Conservation (phyloP, 1,140 invertebrate genomes). For the Oryctes rhinoceros region DNA sequence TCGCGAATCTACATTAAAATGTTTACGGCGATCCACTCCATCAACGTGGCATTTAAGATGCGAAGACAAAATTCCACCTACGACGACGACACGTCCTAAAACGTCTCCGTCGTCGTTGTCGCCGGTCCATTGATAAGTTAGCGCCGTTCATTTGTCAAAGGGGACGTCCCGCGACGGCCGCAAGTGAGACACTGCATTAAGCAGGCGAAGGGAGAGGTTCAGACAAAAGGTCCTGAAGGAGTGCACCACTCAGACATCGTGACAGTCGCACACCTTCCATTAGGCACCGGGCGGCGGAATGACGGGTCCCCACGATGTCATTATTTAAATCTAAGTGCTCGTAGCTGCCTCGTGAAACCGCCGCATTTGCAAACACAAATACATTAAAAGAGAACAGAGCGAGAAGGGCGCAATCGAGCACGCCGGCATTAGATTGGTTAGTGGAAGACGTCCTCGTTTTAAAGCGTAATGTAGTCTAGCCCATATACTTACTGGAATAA, state of each 20-base stretch:
- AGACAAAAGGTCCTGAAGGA: slow-evolving; percentile 41
- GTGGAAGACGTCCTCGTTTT: neutral
- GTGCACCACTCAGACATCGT: slow-evolving; percentile 45
- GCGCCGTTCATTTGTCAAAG: slow-evolving; percentile 14
- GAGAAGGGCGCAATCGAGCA: neutral
- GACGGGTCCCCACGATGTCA: slow-evolving; percentile 41
- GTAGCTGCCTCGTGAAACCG: slow-evolving; percentile 30
- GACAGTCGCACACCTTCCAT: slow-evolving; percentile 46
- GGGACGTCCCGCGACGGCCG: neutral
- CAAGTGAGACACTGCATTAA: slow-evolving; percentile 40
- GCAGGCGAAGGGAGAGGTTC: slow-evolving; percentile 17
- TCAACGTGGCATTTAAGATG: slow-evolving; percentile 28
- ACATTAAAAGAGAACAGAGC: slow-evolving; percentile 36
- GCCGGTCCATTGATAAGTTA: slow-evolving; percentile 10
- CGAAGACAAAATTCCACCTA: neutral
- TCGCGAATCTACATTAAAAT: neutral
- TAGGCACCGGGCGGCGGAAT: slow-evolving; percentile 32
- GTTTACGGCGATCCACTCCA: slow-evolving; percentile 23
- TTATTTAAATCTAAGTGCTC: slow-evolving; percentile 47
- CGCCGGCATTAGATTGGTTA: neutral
- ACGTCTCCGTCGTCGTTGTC: neutral
- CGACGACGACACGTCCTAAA: slow-evolving; percentile 41
- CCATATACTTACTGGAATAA: neutral
- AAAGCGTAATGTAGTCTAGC: slow-evolving; percentile 38
- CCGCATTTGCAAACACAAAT: slow-evolving; percentile 38